Evolutionary conservation across 2,888 invertebrate species (phyloP), one percentile per base, ranked within the genome.

Genomic region (Calameuta pallipes): DNA sequence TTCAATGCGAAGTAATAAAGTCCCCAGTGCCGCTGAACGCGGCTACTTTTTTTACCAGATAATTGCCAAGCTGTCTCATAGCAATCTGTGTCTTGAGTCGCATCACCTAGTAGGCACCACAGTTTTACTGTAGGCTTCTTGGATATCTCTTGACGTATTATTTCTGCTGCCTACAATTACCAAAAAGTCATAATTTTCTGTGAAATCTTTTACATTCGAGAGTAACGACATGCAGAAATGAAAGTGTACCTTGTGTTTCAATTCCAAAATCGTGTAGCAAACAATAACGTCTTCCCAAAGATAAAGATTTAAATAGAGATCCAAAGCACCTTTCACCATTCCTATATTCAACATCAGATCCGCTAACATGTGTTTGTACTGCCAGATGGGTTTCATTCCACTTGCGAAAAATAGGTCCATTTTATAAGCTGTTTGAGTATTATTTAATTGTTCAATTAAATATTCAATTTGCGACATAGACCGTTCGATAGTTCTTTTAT

Each of bases 31-130:
- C 97, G 93, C 90, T 98, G 97, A 0, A 97, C 98, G 77, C 97
- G 93, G 75, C 97, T 96, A 91, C 97, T 98, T 76, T 94, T 95
- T 78, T 95, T 93, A 11, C 94, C 94, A 0, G 98, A 98, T 82
- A 98, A 93, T 86, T 96, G 94, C 98, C 99, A 99, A 0, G 99
- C 99, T 86, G 95, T 96, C 86, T 96, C 95, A 89, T 98, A 99
- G 88, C 95, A 96, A 30, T 93, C 93, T 0, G 95, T 92, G 86
- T 98, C 95, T 86, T 97, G 96, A 80, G 94, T 94, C 1, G 96
- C 96, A 92, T 98, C 98, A 4, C 98, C 98, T n/a, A 99, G 93
- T 70, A 97, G 93, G 90, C 99, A 99, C 93, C 96, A 97, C 34
- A 99, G 92, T 89, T 96, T 95, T 0, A 97, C 96, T 0, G 97